Evolutionary conservation across 2,888 invertebrate species (phyloP).

Genomic region (Alsophila aescularia): DNA sequence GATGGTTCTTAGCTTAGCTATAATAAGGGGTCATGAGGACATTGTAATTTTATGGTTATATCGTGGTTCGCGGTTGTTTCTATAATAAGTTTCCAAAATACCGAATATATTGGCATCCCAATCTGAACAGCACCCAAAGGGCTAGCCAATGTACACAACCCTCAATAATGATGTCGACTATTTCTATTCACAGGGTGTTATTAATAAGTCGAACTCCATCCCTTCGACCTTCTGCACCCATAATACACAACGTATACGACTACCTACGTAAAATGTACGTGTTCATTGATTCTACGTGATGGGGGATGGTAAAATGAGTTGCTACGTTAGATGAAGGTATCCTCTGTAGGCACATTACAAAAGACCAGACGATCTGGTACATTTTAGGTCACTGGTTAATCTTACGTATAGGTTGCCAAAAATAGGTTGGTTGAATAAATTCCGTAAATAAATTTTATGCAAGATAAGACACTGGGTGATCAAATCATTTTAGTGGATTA

Average conservation of each 20-base stretch:
- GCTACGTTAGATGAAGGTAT: neutral
- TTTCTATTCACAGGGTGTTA: constrained; percentile 56
- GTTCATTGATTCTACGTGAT: constrained; percentile 23
- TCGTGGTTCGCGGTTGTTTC: no score
- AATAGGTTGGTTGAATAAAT: no score
- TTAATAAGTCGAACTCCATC: constrained; percentile 50
- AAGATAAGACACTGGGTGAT: no score
- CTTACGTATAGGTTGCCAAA: no score
- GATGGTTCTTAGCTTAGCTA: no score
- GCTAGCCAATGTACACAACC: constrained; percentile 44
- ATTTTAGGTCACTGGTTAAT: no score
- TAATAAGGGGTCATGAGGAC: no score
- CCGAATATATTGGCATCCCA: constrained; percentile 7
- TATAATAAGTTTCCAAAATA: neutral
- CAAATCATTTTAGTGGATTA: no score
- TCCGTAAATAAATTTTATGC: no score
- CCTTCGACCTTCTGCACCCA: constrained; percentile 35
- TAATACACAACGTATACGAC: neutral
- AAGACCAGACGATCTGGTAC: no score
- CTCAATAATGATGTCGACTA: constrained; percentile 54
- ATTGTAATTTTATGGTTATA: no score
- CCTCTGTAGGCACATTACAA: no score
- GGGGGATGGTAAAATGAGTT: neutral
- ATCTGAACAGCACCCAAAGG: constrained; percentile 36
- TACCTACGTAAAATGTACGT: constrained; percentile 16